Percentiles rank a stretch among this genome's conserved stretches.
Conservation (phyloP, 2,113 vertebrate species). For the Lipophrys pholis region DNA sequence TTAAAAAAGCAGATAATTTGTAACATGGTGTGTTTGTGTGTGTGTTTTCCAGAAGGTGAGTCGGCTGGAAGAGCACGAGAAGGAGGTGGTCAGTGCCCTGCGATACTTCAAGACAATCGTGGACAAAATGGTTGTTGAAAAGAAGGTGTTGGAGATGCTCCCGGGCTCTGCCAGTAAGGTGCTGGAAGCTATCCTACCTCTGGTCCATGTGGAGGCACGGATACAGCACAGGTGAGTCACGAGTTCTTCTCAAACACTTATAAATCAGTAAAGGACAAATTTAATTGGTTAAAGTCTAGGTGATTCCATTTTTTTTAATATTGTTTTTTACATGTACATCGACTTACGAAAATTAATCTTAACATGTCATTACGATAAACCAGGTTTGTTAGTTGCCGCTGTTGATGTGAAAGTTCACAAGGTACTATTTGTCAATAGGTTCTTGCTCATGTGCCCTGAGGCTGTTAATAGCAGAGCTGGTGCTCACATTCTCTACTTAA, state of each 20-base stretch:
- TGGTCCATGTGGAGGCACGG: conserved; percentile 91
- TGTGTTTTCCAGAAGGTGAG: conserved; percentile 86
- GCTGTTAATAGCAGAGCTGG: not conserved
- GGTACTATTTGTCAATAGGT: conserved; percentile 1
- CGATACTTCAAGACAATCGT: conserved; percentile 99
- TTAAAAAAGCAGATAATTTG: no score
- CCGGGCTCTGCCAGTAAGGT: conserved; percentile 97
- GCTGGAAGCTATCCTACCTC: conserved; percentile 93
- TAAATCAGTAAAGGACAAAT: not conserved
- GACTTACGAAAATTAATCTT: no score
- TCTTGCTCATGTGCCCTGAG: conserved; percentile 21
- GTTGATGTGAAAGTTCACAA: not conserved
- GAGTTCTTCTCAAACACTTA: not conserved
- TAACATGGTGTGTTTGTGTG: not conserved
- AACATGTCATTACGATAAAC: no score
- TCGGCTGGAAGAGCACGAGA: conserved; percentile 95
- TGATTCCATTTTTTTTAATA: no score
- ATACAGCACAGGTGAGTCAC: conserved; percentile 91
- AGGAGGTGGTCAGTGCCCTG: conserved; percentile 96
- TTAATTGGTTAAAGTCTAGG: no score
- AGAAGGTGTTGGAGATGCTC: conserved; percentile 97
- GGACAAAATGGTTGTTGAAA: conserved; percentile 98
- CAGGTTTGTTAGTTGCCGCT: not conserved
- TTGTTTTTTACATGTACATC: no score
- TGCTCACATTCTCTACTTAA: no score